A percentile compares a stretch with the other conserved stretches of the same genome.
These are phyloP conservation scores for Petrocephalus schoutedeni DNA, from an alignment of 2,797 vertebrate genomes.

Conservation along the genomic window DNA sequence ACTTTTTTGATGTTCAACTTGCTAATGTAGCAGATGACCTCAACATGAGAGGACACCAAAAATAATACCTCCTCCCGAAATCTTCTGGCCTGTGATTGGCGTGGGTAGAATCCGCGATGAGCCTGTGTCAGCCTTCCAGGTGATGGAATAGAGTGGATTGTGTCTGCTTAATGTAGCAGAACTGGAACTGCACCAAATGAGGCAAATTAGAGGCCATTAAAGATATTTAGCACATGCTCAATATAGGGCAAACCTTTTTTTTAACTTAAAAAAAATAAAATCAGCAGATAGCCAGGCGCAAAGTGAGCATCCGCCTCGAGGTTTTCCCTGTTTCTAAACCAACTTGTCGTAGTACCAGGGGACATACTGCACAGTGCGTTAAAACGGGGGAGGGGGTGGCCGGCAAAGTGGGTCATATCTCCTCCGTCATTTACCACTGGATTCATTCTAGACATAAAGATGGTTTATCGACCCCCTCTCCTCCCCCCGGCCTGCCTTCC, in stretches of 20 bases:
- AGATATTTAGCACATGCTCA: slow-evolving; percentile 7
- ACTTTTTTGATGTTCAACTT: slow-evolving; percentile 23
- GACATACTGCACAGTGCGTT: background rate
- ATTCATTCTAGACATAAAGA: background rate
- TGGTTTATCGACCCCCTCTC: background rate
- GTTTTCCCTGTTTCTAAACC: slow-evolving; percentile 1
- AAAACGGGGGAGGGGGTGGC: background rate
- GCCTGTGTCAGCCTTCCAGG: background rate
- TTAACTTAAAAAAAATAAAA: background rate
- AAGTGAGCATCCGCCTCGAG: slow-evolving; percentile 4
- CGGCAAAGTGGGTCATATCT: slow-evolving; percentile 20
- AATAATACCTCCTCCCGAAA: background rate
- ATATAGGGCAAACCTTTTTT: slow-evolving; percentile 14
- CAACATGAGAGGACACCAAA: background rate
- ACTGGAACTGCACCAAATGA: background rate
- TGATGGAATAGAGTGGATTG: background rate
- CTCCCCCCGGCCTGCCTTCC: background rate
- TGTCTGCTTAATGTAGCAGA: background rate
- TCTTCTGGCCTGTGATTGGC: background rate
- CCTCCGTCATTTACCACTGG: background rate
- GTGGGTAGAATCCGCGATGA: background rate
- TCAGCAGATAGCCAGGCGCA: background rate
- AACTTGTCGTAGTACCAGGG: slow-evolving; percentile 8
- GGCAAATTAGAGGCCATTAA: background rate
- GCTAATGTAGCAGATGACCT: background rate